Base-by-base conservation (phyloP, 2,113 vertebrate genomes). In the Indicator maculatus region DNA sequence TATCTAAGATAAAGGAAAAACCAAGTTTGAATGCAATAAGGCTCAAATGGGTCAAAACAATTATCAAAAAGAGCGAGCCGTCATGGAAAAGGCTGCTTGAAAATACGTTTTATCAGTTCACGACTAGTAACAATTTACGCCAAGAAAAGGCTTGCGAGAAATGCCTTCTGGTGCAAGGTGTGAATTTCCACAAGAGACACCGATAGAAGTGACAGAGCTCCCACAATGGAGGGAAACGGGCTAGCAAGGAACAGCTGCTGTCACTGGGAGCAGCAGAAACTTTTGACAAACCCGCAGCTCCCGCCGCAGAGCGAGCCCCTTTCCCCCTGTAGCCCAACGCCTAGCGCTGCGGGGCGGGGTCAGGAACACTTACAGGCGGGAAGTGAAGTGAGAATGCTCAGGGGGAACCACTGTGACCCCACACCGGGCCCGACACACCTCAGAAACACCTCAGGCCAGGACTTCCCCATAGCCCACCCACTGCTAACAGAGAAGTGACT, bases 101-200 rank as follows among this genome's bases (percentile, higher is more conserved):
- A 23, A 31, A 30, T 0, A 3, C 2, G 4, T 10, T 81, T 3
- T 4, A 2, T 7, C 31, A 11, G 47, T 36, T 64, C 50, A 12
- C 6, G 7, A 5, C 8, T 2, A 38, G 18, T 6, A 41, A 12
- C 17, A 1, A 14, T 26, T 33, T 6, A 14, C 33, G 6, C 14
- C 31, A 6, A 16, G 4, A 2, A 5, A 12, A 21, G 23, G 18
- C 21, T 3, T 3, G 23, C 31, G 7, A 16, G 3, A 38, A 16
- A n/a, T 0, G 2, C 26, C 21, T 1, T 3, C 1, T 13, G 8
- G 13, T 1, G 6, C 1, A 16, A 4, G 27, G 15, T 11, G 28
- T 1, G 7, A 3, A 6, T 8, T 2, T 15, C 4, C 56, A 5
- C 33, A 6, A 3, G 10, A 7, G 24, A 30, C 5, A 30, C 52